Percentiles rank a stretch among this genome's conserved stretches.
These are phyloP conservation scores for Cyclina sinensis DNA, from an alignment of 1,140 invertebrate species.

Conservation along the genomic window DNA sequence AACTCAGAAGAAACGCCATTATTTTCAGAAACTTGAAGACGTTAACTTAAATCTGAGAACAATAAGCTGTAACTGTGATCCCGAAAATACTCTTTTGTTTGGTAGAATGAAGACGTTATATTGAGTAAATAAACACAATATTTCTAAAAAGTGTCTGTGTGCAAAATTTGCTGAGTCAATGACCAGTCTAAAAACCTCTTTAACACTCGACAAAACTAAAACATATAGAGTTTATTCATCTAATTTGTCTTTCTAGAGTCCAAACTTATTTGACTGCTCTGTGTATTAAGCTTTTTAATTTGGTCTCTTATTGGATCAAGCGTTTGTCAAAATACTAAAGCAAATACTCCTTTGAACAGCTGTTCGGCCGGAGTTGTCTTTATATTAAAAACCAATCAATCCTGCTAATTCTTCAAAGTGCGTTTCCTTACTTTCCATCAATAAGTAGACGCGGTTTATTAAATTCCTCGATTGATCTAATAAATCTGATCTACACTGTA, in stretches of 20 bases:
- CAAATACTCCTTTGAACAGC: conserved; percentile 14
- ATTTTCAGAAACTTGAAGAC: too few relatives aligned
- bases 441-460: conserved; percentile 31
- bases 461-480: conserved; percentile 35
- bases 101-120: too few relatives aligned
- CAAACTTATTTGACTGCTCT: neutral
- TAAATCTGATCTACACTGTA: conserved; percentile 29
- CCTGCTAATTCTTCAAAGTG: neutral
- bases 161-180: too few relatives aligned
- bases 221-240: neutral
- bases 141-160: too few relatives aligned
- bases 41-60: too few relatives aligned
- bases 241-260: neutral
- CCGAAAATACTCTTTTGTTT: too few relatives aligned
- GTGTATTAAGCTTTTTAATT: neutral
- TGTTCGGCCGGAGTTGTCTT: neutral
- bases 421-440: conserved; percentile 2
- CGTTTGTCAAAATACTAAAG: neutral
- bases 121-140: too few relatives aligned
- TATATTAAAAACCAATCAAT: conserved; percentile 1
- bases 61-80: too few relatives aligned
- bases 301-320: neutral
- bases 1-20: too few relatives aligned
- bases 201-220: too few relatives aligned
- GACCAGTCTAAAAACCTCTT: too few relatives aligned